Percentiles rank a stretch among this genome's conserved stretches.
Conservation (phyloP, 2,797 vertebrate species). For the Anas bernieri region DNA sequence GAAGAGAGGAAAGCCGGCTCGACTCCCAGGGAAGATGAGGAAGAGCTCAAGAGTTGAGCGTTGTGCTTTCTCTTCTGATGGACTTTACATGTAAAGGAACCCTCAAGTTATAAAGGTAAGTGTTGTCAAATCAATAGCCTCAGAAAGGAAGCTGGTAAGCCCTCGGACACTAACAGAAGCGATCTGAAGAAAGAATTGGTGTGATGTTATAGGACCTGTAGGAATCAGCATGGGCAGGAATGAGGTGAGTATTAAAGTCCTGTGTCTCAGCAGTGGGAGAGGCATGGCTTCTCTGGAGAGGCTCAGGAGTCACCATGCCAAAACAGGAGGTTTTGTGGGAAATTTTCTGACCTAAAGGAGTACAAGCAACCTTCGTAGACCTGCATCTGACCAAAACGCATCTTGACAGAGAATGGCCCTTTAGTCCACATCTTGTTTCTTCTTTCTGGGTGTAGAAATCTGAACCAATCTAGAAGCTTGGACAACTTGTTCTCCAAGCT, state of each 20-base stretch:
- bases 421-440: not conserved
- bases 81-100: not conserved
- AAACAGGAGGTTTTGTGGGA: not conserved
- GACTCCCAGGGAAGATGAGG: not conserved
- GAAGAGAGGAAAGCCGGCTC: not conserved
- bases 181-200: not conserved
- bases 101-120: not conserved
- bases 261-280: not conserved
- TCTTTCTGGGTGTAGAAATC: not conserved
- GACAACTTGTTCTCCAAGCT: not conserved
- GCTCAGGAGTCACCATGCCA: not conserved
- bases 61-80: not conserved
- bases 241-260: not conserved
- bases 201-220: fast-evolving
- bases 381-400: not conserved
- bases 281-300: fast-evolving
- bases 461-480: not conserved
- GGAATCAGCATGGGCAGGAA: not conserved
- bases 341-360: not conserved
- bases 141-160: not conserved
- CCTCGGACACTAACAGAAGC: not conserved
- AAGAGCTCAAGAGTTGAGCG: not conserved
- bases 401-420: not conserved
- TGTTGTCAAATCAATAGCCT: not conserved
- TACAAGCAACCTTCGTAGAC: not conserved